Conservation (phyloP, 2,797 vertebrate species). For the Xiphophorus birchmanni region DNA sequence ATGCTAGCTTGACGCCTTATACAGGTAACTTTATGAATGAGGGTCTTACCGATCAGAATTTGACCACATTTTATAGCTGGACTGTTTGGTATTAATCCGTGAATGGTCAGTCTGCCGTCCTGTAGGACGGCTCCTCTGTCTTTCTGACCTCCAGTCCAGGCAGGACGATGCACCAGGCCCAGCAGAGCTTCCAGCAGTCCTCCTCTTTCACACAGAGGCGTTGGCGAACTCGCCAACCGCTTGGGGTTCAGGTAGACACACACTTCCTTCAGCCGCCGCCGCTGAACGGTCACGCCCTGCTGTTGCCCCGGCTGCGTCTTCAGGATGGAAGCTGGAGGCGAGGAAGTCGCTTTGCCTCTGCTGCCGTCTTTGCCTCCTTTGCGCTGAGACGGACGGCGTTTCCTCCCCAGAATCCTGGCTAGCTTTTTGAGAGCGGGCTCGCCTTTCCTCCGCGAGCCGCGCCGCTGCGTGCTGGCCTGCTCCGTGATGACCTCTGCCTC, state of each 20-base stretch:
- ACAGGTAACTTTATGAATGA: background rate
- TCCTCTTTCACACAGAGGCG: conserved; percentile 70
- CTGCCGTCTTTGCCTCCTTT: conserved; percentile 63
- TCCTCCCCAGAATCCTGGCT: conserved; percentile 87
- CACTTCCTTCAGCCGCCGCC: conserved; percentile 86
- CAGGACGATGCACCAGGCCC: conserved; percentile 88
- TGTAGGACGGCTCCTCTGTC: conserved; percentile 42
- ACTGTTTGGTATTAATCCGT: conserved; percentile 88
- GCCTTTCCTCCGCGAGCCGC: conserved; percentile 64
- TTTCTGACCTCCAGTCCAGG: conserved; percentile 76
- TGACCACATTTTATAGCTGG: conserved; percentile 89
- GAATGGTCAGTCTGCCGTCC: conserved; percentile 87
- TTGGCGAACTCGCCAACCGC: conserved; percentile 71
- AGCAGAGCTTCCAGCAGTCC: conserved; percentile 89
- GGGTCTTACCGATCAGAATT: conserved; percentile 89
- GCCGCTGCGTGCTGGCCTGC: conserved; percentile 73
- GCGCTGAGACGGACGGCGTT: conserved; percentile 77
- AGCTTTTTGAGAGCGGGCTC: conserved; percentile 85
- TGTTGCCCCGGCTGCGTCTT: conserved; percentile 85
- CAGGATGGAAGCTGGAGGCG: conserved; percentile 88
- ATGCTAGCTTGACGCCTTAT: background rate
- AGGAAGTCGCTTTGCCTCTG: conserved; percentile 44
- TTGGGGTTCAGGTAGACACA: conserved; percentile 92
- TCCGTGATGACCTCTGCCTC: conserved; percentile 90
- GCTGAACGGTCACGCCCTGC: conserved; percentile 78